These are phyloP conservation scores for Hassar affinis DNA, from an alignment of 2,113 vertebrate genomes.

Conservation along the genomic window DNA sequence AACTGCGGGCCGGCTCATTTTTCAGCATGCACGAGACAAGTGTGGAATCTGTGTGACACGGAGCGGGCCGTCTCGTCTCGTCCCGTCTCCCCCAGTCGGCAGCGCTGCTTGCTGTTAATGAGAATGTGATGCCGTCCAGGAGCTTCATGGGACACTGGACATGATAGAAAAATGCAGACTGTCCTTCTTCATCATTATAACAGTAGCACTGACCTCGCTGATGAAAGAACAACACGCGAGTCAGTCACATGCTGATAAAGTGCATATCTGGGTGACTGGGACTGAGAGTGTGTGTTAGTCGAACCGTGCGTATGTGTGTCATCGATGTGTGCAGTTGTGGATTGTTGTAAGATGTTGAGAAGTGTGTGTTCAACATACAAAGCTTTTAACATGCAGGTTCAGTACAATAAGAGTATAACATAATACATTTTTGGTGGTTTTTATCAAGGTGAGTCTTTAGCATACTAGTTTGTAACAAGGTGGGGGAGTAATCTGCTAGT, in stretches of 20 bases:
- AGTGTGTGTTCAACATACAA: not conserved
- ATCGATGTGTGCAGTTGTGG: not conserved
- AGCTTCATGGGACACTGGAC: constrained; percentile 25
- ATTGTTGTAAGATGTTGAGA: not conserved
- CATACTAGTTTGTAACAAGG: not conserved
- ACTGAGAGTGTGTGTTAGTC: not conserved
- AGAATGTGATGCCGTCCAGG: constrained; percentile 38
- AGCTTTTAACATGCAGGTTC: not conserved
- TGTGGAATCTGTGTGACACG: constrained; percentile 55
- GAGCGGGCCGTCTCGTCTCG: constrained; percentile 43
- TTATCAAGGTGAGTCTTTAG: not conserved
- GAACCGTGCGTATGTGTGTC: not conserved
- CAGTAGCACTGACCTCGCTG: constrained; percentile 18
- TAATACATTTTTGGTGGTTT: not conserved
- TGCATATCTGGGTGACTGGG: not conserved
- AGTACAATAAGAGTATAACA: not conserved
- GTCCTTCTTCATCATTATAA: constrained; percentile 8
- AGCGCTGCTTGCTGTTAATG: constrained; percentile 37
- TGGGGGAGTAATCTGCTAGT: not conserved
- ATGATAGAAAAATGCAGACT: constrained; percentile 26
- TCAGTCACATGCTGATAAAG: not conserved
- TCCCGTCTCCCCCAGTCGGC: constrained; percentile 43
- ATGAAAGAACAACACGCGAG: constrained; percentile 1
- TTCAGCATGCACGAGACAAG: constrained; percentile 50
- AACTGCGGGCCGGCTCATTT: constrained; percentile 59